Evolutionary conservation across 2,888 invertebrate species (phyloP), one percentile per base, ranked within the genome.

Genomic region (Dermolepida albohirtum): DNA sequence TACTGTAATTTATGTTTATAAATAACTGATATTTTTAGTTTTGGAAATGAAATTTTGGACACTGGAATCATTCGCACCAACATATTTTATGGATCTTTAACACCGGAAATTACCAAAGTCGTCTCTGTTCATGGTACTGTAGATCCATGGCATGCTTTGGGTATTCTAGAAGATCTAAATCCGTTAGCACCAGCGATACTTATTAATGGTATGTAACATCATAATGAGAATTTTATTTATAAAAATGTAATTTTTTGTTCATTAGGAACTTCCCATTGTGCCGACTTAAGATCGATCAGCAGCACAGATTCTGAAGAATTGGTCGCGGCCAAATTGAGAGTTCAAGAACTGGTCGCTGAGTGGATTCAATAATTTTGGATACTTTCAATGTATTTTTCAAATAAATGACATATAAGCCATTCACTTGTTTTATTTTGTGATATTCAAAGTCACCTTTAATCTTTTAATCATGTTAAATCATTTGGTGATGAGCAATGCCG

Each of bases 71-170:
- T 64, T 2, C 64, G 69, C 1, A 69, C 71, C 1, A 71, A 71
- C 39, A 16, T 51, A 7, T 54, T 69, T 5, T 71, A 71, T 27
- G 71, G 69, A 1, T 59, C 51, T n/a, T 47, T 69, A 22, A 40
- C 57, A 14, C 69, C 69, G 4, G 54, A 67, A 47, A 54, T 71
- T 10, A 67, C 66, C 10, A 64, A 69, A 22, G 54, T 69, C 2
- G 69, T 71, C 49, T 69, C 64, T 1, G 71, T 71, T 29, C 64
- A 71, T 52, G 71, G 71, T 2, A 85, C 86, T 40, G 76, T 87
- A 55, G 89, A 89, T 77, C 89, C 89, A 1, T 89, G 88, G 86
- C 86, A 87, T 73, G 80, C 80, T 34, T 78, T 89, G 1, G 85
- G 88, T 5, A 78, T 88, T 17, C 77, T 86, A 11, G 79, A 85